Percentiles rank a stretch among this genome's conserved stretches.
Conservation (phyloP, 2,888 invertebrate genomes). For the Orthonevra nobilis region DNA sequence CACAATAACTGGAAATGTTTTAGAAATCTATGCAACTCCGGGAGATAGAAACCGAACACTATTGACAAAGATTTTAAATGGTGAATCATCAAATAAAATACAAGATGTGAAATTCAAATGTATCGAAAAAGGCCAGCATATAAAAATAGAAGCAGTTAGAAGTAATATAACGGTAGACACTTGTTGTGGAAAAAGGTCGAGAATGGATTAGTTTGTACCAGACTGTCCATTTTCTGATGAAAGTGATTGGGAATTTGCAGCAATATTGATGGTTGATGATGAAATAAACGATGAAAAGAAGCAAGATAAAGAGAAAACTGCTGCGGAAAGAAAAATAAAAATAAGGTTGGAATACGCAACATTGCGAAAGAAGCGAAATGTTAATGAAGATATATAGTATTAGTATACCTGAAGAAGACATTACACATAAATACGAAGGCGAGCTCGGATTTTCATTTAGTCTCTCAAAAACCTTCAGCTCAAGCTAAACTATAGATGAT, state of each 20-base stretch:
- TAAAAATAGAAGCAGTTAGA: no score
- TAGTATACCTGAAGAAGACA: not conserved
- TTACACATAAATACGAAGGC: not conserved
- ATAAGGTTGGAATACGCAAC: not conserved
- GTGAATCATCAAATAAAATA: not conserved
- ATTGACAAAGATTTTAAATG: not conserved
- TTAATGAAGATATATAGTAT: no score
- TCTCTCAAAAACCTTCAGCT: no score
- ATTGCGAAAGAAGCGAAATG: no score
- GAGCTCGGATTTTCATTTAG: not conserved
- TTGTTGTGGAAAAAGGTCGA: no score
- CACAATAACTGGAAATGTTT: no score
- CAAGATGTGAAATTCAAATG: not conserved
- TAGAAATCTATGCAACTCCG: no score
- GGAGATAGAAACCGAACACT: not conserved
- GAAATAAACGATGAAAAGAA: no score
- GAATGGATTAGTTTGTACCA: slow-evolving; percentile 8
- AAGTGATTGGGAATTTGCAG: not conserved
- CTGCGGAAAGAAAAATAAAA: not conserved
- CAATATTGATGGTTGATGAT: not conserved
- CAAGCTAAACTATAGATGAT: not conserved
- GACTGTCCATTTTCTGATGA: no score
- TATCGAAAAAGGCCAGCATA: not conserved
- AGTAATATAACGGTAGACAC: no score
- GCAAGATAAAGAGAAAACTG: no score